phyloP scores from a whole-genome alignment of 2,888 invertebrate species.

The Crepidodera aurea region DNA sequence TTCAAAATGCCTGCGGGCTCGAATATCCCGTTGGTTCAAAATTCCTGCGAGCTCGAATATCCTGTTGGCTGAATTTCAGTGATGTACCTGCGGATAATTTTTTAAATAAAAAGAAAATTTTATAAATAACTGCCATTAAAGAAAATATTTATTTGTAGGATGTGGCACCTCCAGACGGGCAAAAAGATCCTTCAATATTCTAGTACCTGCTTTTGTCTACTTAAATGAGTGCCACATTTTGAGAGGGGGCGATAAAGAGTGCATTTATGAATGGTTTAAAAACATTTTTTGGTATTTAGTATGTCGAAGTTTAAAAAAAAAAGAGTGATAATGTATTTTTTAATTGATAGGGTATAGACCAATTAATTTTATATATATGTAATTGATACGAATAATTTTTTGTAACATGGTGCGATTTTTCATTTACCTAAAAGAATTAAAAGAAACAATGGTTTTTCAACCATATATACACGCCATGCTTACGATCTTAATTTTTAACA shows the following conservation, averaged over 20 bases:
- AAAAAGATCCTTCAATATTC: slow-evolving; percentile 41
- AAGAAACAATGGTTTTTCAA: no score
- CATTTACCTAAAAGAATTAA: no score
- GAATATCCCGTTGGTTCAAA: neutral
- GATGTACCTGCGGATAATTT: neutral
- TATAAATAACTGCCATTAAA: neutral
- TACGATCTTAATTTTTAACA: no score
- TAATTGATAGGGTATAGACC: slow-evolving; percentile 7
- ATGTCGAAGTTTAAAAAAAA: slow-evolving; percentile 7
- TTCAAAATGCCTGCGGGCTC: no score
- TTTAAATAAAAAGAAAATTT: neutral
- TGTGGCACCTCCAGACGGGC: slow-evolving; percentile 45
- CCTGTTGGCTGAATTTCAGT: neutral
- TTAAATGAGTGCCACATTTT: slow-evolving; percentile 40
- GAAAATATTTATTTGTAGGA: slow-evolving; percentile 41
- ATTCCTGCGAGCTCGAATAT: neutral
- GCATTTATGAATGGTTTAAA: slow-evolving; percentile 21
- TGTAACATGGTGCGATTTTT: neutral
- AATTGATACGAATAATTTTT: neutral
- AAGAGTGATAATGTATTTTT: slow-evolving; percentile 19
- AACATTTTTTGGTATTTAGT: neutral
- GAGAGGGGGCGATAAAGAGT: slow-evolving; percentile 9
- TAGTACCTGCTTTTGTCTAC: slow-evolving; percentile 41
- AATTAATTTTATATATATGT: neutral
- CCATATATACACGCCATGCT: no score